A percentile compares a stretch with the other conserved stretches of the same genome.
Conservation (phyloP, 2,797 vertebrate genomes). For the Scolopax bukidnonensis region DNA sequence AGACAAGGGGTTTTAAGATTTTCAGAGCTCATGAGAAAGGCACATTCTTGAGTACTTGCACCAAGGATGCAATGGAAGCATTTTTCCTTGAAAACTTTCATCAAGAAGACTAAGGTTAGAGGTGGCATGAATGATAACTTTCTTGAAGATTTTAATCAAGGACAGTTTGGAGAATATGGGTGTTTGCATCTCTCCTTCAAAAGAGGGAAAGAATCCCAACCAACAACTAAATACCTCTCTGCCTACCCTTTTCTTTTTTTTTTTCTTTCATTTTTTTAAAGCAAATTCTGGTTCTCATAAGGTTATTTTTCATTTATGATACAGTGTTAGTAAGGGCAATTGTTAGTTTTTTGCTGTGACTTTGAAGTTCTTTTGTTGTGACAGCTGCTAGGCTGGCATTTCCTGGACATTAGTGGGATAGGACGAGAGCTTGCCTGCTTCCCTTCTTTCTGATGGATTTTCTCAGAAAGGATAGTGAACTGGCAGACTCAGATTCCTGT, state of each 20-base stretch:
- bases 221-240: background rate
- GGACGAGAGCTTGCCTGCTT: slow-evolving; percentile 70
- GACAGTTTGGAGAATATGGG: background rate
- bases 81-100: slow-evolving; percentile 66
- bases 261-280: background rate
- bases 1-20: slow-evolving; percentile 43
- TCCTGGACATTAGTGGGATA: slow-evolving; percentile 74
- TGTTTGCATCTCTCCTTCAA: background rate
- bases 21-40: slow-evolving; percentile 37
- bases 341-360: slow-evolving; percentile 62
- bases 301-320: slow-evolving; percentile 68
- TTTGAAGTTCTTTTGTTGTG: slow-evolving; percentile 78
- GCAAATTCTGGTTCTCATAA: slow-evolving; percentile 55
- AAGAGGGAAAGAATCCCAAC: background rate
- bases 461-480: slow-evolving; percentile 50
- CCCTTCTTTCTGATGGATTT: slow-evolving; percentile 68
- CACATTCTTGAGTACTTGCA: slow-evolving; percentile 44
- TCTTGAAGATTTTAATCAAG: slow-evolving; percentile 62
- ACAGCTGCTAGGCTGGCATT: slow-evolving; percentile 79
- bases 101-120: slow-evolving; percentile 58
- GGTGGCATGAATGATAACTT: slow-evolving; percentile 46
- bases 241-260: background rate
- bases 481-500: slow-evolving; percentile 38
- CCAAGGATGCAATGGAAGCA: slow-evolving; percentile 26
- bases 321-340: slow-evolving; percentile 45